phyloP scores from a whole-genome alignment of 2,888 invertebrate genomes.

The Ceraclea dissimilis region DNA sequence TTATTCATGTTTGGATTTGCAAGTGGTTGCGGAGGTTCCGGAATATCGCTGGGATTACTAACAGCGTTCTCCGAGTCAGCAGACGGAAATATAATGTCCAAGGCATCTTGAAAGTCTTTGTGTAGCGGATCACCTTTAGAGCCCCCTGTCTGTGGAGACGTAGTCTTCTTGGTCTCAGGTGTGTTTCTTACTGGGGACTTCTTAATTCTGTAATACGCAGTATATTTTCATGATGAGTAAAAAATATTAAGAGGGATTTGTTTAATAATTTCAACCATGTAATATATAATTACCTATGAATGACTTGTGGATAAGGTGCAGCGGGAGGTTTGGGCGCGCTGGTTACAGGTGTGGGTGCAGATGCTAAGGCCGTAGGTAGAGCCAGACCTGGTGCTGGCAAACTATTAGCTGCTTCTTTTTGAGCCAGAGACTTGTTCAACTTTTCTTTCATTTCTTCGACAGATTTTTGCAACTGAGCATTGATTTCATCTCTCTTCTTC shows the following conservation, averaged over 20 bases:
- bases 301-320: constrained; percentile 21
- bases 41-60: neutral
- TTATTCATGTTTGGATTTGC: constrained; percentile 25
- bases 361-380: constrained; percentile 29
- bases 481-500: constrained; percentile 44
- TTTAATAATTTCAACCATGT: neutral
- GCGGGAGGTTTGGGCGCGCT: constrained; percentile 30
- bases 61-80: constrained; percentile 30
- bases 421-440: constrained; percentile 32
- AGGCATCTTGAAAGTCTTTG: constrained; percentile 58
- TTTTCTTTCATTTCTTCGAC: constrained; percentile 46
- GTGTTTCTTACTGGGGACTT: constrained; percentile 31
- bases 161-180: constrained; percentile 28
- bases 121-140: constrained; percentile 35
- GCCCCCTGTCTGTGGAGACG: neutral
- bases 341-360: constrained; percentile 24
- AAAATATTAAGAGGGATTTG: neutral
- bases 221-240: neutral
- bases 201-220: constrained; percentile 19
- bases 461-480: constrained; percentile 50
- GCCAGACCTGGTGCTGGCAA: constrained; percentile 33
- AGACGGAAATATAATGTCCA: constrained; percentile 57
- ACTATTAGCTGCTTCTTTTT: constrained; percentile 33
- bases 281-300: constrained; percentile 20
- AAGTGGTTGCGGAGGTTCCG: constrained; percentile 17